phyloP scores from a whole-genome alignment of 2,888 invertebrate species.

The Sinohyriopsis cumingii region DNA sequence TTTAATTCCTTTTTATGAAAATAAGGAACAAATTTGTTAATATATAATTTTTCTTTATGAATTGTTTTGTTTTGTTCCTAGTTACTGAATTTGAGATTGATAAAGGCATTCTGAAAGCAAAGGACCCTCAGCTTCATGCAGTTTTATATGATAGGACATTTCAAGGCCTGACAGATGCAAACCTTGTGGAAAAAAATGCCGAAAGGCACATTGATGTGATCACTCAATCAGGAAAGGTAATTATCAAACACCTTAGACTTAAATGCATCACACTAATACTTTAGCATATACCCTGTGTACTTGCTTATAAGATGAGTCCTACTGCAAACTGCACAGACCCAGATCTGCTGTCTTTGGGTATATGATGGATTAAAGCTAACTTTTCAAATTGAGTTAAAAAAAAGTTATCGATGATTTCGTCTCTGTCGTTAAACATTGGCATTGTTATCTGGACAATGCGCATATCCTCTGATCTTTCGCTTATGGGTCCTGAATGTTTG shows the following conservation, averaged over 20 bases:
- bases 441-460: too few relatives aligned
- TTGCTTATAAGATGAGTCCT: too few relatives aligned
- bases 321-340: too few relatives aligned
- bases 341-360: too few relatives aligned
- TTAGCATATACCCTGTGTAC: too few relatives aligned
- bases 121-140: slow-evolving; percentile 37
- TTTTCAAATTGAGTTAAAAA: too few relatives aligned
- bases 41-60: not conserved
- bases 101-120: slow-evolving; percentile 53
- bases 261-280: too few relatives aligned
- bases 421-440: too few relatives aligned
- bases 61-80: slow-evolving; percentile 26
- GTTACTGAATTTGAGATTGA: slow-evolving; percentile 65
- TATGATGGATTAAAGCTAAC: too few relatives aligned
- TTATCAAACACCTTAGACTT: not conserved
- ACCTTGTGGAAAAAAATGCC: slow-evolving; percentile 38
- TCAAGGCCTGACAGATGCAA: slow-evolving; percentile 28
- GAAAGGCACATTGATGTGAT: slow-evolving; percentile 49
- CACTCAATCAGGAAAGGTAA: slow-evolving; percentile 44
- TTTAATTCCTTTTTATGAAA: not conserved
- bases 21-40: not conserved
- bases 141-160: slow-evolving; percentile 55
- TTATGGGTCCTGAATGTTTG: too few relatives aligned
- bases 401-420: too few relatives aligned
- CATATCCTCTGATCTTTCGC: too few relatives aligned